These are phyloP conservation scores for Elysia crispata DNA, from an alignment of 2,888 invertebrate species.

Conservation along the genomic window DNA sequence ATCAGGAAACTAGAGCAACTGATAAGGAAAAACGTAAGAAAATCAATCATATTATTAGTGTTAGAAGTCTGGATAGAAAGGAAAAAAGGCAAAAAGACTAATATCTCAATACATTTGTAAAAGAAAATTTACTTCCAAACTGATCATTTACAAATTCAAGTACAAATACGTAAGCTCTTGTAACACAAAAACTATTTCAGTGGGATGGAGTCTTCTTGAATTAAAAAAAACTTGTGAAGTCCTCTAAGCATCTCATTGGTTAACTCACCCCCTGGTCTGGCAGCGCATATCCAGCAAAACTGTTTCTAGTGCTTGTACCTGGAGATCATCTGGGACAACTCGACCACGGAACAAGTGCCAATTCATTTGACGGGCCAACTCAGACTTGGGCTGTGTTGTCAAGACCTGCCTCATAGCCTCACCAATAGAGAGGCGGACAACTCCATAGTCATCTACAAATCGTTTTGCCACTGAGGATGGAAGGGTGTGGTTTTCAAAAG, in stretches of 20 bases:
- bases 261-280: constrained; percentile 75
- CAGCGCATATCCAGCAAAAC: constrained; percentile 75
- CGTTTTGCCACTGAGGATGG: constrained; percentile 72
- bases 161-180: no score
- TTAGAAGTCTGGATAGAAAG: no score
- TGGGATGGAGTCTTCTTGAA: no score
- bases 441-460: constrained; percentile 76
- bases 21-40: no score
- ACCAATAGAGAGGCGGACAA: constrained; percentile 75
- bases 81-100: no score
- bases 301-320: constrained; percentile 74
- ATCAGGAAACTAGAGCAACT: no score
- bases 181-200: no score
- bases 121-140: no score
- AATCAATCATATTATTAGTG: no score
- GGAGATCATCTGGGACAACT: constrained; percentile 75
- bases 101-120: no score
- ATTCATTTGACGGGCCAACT: constrained; percentile 68
- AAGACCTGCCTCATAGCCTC: constrained; percentile 74
- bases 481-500: not conserved
- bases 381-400: constrained; percentile 70
- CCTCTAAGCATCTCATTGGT: not conserved
- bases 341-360: constrained; percentile 70
- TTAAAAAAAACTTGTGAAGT: no score
- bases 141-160: no score